phyloP scores from a whole-genome alignment of 2,113 vertebrate species.

The Pithys albifrons region DNA sequence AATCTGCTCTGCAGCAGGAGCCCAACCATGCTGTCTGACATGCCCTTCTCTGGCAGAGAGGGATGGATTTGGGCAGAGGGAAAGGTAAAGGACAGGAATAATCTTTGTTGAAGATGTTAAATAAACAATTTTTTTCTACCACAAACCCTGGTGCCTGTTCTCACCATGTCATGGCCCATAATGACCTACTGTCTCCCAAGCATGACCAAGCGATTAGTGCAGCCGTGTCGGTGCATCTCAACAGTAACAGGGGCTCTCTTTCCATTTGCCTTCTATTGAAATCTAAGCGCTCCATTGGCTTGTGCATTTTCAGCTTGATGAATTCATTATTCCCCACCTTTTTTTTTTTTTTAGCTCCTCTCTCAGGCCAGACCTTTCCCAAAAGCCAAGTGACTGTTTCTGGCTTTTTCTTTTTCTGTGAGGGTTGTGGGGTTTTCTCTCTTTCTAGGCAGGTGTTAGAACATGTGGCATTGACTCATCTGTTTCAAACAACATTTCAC shows the following conservation, averaged over 20 bases:
- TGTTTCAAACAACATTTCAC: slow-evolving; percentile 69
- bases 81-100: background rate
- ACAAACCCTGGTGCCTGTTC: slow-evolving; percentile 74
- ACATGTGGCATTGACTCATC: slow-evolving; percentile 76
- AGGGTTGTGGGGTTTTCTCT: background rate
- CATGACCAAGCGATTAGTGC: slow-evolving; percentile 82
- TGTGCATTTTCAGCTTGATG: slow-evolving; percentile 80
- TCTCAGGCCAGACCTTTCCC: slow-evolving; percentile 46
- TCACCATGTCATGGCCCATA: slow-evolving; percentile 75
- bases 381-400: slow-evolving; percentile 24
- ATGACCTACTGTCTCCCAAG: slow-evolving; percentile 79
- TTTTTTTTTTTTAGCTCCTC: background rate
- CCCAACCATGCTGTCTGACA: background rate
- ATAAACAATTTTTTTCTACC: slow-evolving; percentile 79
- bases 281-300: slow-evolving; percentile 79
- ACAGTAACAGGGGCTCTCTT: slow-evolving; percentile 79
- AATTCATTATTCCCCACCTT: slow-evolving; percentile 79
- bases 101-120: slow-evolving; percentile 67
- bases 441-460: slow-evolving; percentile 61
- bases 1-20: background rate
- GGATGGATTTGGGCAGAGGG: background rate
- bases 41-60: background rate
- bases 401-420: background rate
- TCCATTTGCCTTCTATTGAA: slow-evolving; percentile 79
- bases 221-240: slow-evolving; percentile 70